Evolutionary conservation across 2,888 invertebrate genomes (phyloP), one percentile per base, ranked within the genome.

Genomic region (Tyria jacobaeae): DNA sequence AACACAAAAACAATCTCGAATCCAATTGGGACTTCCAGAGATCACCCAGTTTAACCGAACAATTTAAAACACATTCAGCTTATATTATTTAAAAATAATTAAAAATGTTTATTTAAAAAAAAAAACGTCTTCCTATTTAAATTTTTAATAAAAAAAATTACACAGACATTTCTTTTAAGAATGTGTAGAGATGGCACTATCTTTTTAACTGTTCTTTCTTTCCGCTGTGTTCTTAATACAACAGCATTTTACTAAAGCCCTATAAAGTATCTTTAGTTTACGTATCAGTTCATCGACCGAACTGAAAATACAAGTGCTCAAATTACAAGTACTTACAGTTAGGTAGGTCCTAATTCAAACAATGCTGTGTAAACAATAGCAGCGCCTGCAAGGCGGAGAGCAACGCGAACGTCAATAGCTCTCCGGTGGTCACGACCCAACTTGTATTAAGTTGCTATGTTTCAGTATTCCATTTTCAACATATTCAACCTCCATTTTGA

Each of bases 291-390:
- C 74, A 57, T 37, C 47, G 73, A 65, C 70, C 70, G 37, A 59
- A 64, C 65, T 71, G 62, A 70, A 75, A 68, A 70, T 70, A 70
- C 76, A 62, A 72, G 70, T 66, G 60, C 70, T 74, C 73, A 70
- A 75, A 73, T 74, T 70, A 75, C 73, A 62, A 59, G 70, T 63
- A 61, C 76, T 64, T 75, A 70, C 76, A 62, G 68, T 75, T 73
- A 71, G 70, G 68, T 73, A 71, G 70, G 68, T 75, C 77, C 74
- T 74, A 76, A 76, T 74, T 75, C 68, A 71, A 76, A 76, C 76
- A 75, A 76, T 70, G 74, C 41, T 55, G 55, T 55, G 60, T 75
- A 70, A 76, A 75, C 76, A 76, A 76, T 75, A 31, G 67, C 62
- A 64, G 75, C 71, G 63, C 65, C 59, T 51, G 72, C 74, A 62